phyloP scores from a whole-genome alignment of 2,888 invertebrate species.

The Callyntrura guangdongensis region DNA sequence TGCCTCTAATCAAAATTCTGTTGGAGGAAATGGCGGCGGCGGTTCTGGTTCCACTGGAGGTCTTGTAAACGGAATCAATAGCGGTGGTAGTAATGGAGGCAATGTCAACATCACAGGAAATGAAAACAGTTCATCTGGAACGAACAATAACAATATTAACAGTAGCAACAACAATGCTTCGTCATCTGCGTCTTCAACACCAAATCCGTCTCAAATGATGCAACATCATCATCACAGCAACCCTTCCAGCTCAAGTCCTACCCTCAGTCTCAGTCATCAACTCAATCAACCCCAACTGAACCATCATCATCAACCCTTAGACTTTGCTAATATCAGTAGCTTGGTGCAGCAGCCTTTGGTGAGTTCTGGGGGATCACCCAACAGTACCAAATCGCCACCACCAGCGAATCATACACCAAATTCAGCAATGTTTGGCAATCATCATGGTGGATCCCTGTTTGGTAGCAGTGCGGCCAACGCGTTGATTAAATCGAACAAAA shows the following conservation, averaged over 20 bases:
- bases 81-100: conserved; percentile 20
- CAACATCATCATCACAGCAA: conserved; percentile 79
- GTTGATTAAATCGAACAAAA: conserved; percentile 70
- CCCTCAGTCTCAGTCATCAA: conserved; percentile 79
- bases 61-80: conserved; percentile 74
- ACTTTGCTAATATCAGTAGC: conserved; percentile 83
- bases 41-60: conserved; percentile 30
- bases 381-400: conserved; percentile 71
- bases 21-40: conserved; percentile 66
- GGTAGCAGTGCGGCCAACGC: conserved; percentile 71
- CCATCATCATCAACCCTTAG: conserved; percentile 80
- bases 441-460: conserved; percentile 63
- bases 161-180: conserved; percentile 70
- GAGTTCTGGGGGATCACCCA: conserved; percentile 81
- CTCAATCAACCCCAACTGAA: conserved; percentile 75
- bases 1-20: conserved; percentile 69
- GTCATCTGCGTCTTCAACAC: conserved; percentile 72
- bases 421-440: conserved; percentile 68
- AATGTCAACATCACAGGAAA: conserved; percentile 68
- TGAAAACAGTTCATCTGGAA: conserved; percentile 75
- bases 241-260: conserved; percentile 81
- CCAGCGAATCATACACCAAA: conserved; percentile 49
- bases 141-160: conserved; percentile 68
- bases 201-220: conserved; percentile 77
- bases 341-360: conserved; percentile 82